Evolutionary conservation across 2,113 vertebrate species (phyloP).

Genomic region (Phoenicopterus ruber): DNA sequence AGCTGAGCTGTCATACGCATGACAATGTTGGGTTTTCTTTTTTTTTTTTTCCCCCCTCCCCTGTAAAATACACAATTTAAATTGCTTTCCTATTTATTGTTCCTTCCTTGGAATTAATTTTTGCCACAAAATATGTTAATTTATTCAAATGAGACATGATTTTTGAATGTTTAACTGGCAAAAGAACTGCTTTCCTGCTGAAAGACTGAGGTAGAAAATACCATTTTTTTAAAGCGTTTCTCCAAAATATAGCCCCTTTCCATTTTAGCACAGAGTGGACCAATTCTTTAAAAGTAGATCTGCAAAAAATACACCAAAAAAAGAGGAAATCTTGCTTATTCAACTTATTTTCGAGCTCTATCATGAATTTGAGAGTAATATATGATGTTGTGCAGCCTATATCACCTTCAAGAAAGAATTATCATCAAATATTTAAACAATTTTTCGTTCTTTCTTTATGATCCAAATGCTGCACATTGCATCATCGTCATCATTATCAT

Average conservation of each 20-base stretch:
- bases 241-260: background rate
- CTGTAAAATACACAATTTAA: conserved; percentile 66
- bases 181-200: conserved; percentile 54
- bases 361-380: background rate
- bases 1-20: conserved; percentile 60
- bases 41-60: background rate
- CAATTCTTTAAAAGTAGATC: background rate
- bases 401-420: conserved; percentile 8
- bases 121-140: conserved; percentile 74
- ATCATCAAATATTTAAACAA: conserved; percentile 37
- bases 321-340: background rate
- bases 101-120: conserved; percentile 74
- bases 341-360: background rate
- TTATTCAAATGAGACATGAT: conserved; percentile 75
- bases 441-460: conserved; percentile 39
- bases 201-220: conserved; percentile 50
- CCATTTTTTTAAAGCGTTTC: background rate
- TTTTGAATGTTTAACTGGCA: conserved; percentile 61
- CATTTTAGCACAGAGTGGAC: background rate
- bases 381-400: background rate
- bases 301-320: background rate
- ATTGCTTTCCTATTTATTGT: conserved; percentile 72
- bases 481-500: conserved; percentile 25
- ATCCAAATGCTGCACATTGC: conserved; percentile 16
- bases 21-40: conserved; percentile 49